phyloP scores from a whole-genome alignment of 2,888 invertebrate species.

The Operophtera brumata region DNA sequence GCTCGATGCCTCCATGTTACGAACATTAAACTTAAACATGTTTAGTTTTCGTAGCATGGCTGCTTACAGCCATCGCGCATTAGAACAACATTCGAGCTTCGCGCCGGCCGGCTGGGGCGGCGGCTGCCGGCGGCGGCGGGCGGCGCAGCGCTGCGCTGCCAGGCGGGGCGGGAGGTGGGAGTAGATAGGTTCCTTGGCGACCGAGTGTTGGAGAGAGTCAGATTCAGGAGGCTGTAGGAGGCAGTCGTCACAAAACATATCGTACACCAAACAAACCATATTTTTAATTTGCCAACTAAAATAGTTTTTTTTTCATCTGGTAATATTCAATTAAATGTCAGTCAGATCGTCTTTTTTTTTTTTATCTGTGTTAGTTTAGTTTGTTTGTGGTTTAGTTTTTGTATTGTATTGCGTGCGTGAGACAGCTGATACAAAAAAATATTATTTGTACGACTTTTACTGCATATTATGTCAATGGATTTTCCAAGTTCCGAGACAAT shows the following conservation, averaged over 20 bases:
- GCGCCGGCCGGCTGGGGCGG: too few relatives aligned
- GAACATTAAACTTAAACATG: too few relatives aligned
- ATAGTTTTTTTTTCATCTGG: conserved; percentile 34
- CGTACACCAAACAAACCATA: neutral
- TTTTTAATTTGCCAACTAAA: neutral
- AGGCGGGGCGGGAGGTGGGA: too few relatives aligned
- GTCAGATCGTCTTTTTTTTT: conserved; percentile 6
- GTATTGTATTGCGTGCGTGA: neutral
- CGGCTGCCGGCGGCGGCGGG: too few relatives aligned
- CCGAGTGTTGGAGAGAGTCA: conserved; percentile 40
- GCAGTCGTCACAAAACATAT: conserved; percentile 41
- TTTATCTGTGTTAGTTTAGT: conserved; percentile 17
- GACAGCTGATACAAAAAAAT: neutral
- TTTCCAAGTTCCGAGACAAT: conserved; percentile 50
- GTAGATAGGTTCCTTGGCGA: too few relatives aligned
- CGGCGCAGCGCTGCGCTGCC: too few relatives aligned
- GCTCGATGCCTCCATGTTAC: too few relatives aligned
- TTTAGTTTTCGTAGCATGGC: too few relatives aligned
- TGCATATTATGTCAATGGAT: too few relatives aligned
- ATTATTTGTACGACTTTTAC: conserved; percentile 10
- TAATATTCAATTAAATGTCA: conserved; percentile 34
- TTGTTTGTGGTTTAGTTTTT: neutral
- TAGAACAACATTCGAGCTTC: too few relatives aligned
- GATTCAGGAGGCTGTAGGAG: conserved; percentile 48
- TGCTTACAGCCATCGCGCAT: too few relatives aligned